Evolutionary conservation across 2,888 invertebrate species (phyloP).

Genomic region (Chloromyia formosa): DNA sequence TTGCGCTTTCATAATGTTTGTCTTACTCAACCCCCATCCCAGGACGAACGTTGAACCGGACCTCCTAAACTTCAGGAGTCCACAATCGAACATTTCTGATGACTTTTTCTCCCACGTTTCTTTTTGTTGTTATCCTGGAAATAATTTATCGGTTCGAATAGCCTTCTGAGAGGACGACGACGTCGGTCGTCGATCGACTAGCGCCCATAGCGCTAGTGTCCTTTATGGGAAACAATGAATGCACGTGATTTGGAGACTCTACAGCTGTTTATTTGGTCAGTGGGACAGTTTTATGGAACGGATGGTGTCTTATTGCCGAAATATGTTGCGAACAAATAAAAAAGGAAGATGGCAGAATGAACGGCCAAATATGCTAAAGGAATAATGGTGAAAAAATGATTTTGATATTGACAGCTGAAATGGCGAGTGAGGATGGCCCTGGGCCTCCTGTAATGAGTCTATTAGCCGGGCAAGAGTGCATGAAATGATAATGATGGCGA

Average conservation of each 20-base stretch:
- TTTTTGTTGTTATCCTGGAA: conserved; percentile 23
- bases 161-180: neutral
- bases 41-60: neutral
- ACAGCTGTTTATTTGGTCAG: conserved; percentile 41
- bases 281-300: conserved; percentile 38
- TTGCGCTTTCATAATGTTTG: conserved; percentile 13
- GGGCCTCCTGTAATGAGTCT: conserved; percentile 3
- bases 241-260: conserved; percentile 42
- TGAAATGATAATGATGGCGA: conserved; percentile 16
- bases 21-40: neutral
- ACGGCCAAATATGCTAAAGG: conserved; percentile 26
- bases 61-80: conserved; percentile 1
- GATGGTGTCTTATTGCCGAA: conserved; percentile 32
- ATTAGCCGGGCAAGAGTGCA: conserved; percentile 25
- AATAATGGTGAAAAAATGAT: conserved; percentile 18
- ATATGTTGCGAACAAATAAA: conserved; percentile 27
- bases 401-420: neutral
- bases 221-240: conserved; percentile 37
- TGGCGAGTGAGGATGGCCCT: too few relatives aligned
- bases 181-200: too few relatives aligned
- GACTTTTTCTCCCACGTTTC: neutral
- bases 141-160: conserved; percentile 37
- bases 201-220: conserved; percentile 1
- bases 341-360: conserved; percentile 3
- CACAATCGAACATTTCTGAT: conserved; percentile 30